These are phyloP conservation scores for Felis chaus DNA, from an alignment of 2,113 vertebrate genomes.

Conservation along the genomic window DNA sequence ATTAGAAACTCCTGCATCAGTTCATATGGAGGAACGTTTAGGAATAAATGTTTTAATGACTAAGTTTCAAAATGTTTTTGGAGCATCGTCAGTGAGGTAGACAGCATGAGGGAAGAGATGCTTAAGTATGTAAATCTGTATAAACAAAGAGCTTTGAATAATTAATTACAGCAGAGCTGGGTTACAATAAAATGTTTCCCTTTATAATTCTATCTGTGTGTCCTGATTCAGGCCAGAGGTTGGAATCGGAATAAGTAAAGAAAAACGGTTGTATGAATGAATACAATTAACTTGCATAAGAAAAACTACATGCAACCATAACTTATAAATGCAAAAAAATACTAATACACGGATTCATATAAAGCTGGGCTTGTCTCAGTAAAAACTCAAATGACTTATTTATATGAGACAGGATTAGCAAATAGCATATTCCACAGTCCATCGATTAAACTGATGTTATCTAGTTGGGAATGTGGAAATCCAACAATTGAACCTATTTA, in stretches of 20 bases:
- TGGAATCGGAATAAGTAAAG: conserved; percentile 22
- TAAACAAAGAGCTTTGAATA: conserved; percentile 59
- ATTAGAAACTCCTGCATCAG: conserved; percentile 6
- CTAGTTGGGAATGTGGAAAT: conserved; percentile 9
- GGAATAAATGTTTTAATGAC: conserved; percentile 24
- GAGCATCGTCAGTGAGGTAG: conserved; percentile 38
- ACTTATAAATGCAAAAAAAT: conserved; percentile 31
- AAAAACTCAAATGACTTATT: conserved; percentile 37
- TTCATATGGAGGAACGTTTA: conserved; percentile 34
- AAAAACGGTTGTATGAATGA: neutral
- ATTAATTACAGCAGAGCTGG: conserved; percentile 42
- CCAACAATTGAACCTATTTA: conserved; percentile 51
- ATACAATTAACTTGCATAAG: neutral
- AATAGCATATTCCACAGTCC: conserved; percentile 29
- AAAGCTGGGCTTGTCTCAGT: conserved; percentile 32
- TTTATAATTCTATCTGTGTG: neutral
- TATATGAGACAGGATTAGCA: neutral
- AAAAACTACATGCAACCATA: conserved; percentile 26
- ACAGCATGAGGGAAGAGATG: conserved; percentile 18
- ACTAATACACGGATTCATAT: neutral
- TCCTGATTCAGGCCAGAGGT: conserved; percentile 15
- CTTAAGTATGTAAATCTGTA: conserved; percentile 45
- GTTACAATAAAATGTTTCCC: conserved; percentile 26
- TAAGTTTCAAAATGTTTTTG: conserved; percentile 51
- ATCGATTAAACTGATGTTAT: conserved; percentile 44